Percentiles rank a stretch among this genome's conserved stretches.
Conservation (phyloP, 2,888 invertebrate species). For the Operophtera brumata region DNA sequence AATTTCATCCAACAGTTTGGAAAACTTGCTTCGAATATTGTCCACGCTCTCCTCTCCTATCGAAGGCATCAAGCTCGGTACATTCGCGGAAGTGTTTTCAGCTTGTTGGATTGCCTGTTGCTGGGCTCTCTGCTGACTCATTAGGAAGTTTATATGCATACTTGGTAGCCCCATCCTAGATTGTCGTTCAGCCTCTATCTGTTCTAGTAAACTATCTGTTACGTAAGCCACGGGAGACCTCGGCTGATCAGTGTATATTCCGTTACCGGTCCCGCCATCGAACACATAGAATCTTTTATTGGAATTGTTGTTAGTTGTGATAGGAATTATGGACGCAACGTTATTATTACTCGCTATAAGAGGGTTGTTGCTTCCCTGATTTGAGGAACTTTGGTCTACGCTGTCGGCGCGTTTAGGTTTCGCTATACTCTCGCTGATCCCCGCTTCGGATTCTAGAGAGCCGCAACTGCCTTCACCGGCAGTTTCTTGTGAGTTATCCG, state of each 20-base stretch:
- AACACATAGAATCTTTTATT: constrained; percentile 75
- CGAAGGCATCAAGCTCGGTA: constrained; percentile 74
- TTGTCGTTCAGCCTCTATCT: constrained; percentile 73
- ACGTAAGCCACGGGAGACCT: constrained; percentile 73
- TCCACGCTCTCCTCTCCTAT: constrained; percentile 81
- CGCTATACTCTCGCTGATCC: constrained; percentile 60
- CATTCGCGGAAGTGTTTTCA: constrained; percentile 56
- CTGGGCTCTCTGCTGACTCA: constrained; percentile 67
- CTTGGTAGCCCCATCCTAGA: constrained; percentile 74
- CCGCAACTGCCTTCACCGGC: constrained; percentile 74
- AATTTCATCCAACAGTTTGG: constrained; percentile 78
- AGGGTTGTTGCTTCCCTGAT: constrained; percentile 77
- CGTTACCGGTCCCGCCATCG: constrained; percentile 65
- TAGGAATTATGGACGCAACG: constrained; percentile 69
- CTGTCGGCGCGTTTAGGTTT: constrained; percentile 68
- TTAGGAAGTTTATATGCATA: constrained; percentile 74
- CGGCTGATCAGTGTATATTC: constrained; percentile 62
- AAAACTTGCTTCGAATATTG: constrained; percentile 78
- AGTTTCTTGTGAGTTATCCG: constrained; percentile 66
- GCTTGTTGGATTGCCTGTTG: constrained; percentile 45
- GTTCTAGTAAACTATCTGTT: constrained; percentile 72
- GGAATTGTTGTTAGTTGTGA: constrained; percentile 57
- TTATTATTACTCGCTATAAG: constrained; percentile 72
- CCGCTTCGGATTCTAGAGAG: constrained; percentile 72
- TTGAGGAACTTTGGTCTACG: constrained; percentile 74